Evolutionary conservation across 2,888 invertebrate species (phyloP).

Genomic region (Ceraclea dissimilis): DNA sequence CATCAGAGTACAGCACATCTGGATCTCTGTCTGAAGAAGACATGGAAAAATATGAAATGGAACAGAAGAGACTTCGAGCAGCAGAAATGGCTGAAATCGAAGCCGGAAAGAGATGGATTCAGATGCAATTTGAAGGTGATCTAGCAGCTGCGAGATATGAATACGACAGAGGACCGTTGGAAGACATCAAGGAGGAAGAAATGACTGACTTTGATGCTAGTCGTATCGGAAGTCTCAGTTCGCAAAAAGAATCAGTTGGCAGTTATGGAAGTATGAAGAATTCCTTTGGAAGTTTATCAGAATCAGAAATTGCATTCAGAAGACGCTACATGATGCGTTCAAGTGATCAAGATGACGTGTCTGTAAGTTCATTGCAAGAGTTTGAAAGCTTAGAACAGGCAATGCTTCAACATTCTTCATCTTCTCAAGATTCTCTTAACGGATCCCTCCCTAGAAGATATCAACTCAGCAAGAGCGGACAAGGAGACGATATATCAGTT

Average conservation of each 20-base stretch:
- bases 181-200: constrained; percentile 91
- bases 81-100: constrained; percentile 52
- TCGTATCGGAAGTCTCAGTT: constrained; percentile 68
- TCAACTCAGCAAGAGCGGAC: constrained; percentile 60
- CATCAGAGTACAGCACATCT: constrained; percentile 49
- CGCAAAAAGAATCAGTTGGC: constrained; percentile 72
- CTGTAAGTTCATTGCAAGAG: constrained; percentile 87
- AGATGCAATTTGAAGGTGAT: constrained; percentile 79
- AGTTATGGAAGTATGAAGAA: constrained; percentile 77
- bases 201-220: constrained; percentile 78
- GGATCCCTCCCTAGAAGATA: constrained; percentile 73
- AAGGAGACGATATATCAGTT: constrained; percentile 78
- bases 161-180: constrained; percentile 73
- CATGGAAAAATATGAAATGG: constrained; percentile 58
- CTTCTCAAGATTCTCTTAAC: constrained; percentile 81
- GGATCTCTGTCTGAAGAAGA: constrained; percentile 55
- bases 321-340: constrained; percentile 72
- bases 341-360: constrained; percentile 87
- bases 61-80: constrained; percentile 49
- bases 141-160: constrained; percentile 61
- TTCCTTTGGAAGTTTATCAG: constrained; percentile 86
- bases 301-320: constrained; percentile 80
- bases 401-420: constrained; percentile 64
- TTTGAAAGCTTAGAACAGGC: constrained; percentile 88
- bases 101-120: constrained; percentile 81